Base-by-base conservation (phyloP, 1,140 invertebrate species). In the Polypedilum vanderplanki region DNA sequence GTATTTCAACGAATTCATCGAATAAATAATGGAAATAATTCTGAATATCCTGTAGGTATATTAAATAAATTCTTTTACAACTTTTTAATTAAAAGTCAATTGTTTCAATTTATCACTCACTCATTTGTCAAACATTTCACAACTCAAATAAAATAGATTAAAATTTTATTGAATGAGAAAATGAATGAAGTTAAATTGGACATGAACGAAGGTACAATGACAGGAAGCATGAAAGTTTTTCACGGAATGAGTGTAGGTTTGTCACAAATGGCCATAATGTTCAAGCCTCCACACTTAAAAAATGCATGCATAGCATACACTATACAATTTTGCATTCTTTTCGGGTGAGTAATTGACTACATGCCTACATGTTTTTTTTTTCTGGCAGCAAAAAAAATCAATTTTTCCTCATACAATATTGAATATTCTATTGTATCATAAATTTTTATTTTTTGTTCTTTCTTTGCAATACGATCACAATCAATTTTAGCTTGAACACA, bases 41-140 rank as follows among this genome's bases (percentile, higher is more conserved):
- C 81, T n/a, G 85, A 89, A 0, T 93, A 86, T 83, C 89, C 90
- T 46, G 90, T 92, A 83, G 85, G 82, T 79, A 75, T 46, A 17
- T 64, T 75, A 46, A 1, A 10, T 15, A 46, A 15, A 46, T 12
- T 46, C 9, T 46, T 2, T 46, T 2, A 46, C 15, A 46, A 46
- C 15, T 12, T 46, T 46, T 12, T 46, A 46, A 12, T 46, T 46
- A 46, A 46, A n/a, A 12, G 9, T 15, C 41, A 46, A 46, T 46
- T 46, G 9, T 46, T 46, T 33, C 24, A 33, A 33, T 33, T 46
- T 46, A 3, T 46, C 41, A 9, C 15, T 46, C 4, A 41, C 15
- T 46, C 8, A 46, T 46, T 46, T 8, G 8, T 9, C 41, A 9
- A 46, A 9, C 8, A 46, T 46, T 46, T 46, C 8, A 33, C 2